Evolutionary conservation across 2,888 invertebrate species (phyloP).

Genomic region (Heteromurus nitidus): DNA sequence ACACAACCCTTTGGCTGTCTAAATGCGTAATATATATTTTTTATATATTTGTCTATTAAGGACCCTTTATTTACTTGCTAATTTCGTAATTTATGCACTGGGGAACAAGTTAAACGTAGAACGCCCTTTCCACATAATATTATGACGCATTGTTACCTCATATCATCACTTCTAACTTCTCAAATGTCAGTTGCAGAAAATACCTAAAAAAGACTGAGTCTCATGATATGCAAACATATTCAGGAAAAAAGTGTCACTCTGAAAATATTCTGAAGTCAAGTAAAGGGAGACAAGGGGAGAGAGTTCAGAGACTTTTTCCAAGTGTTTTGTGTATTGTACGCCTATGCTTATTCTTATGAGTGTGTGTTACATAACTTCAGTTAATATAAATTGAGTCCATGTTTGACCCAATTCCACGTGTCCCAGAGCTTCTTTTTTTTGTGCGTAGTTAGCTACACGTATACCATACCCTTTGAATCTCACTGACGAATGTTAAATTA

Average conservation of each 20-base stretch:
- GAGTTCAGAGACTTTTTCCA: no score
- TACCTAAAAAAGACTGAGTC: background rate
- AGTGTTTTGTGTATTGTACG: no score
- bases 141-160: constrained; percentile 13
- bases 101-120: background rate
- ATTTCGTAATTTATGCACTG: constrained; percentile 6
- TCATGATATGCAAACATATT: no score
- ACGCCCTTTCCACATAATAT: background rate
- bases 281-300: background rate
- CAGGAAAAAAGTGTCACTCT: constrained; percentile 1
- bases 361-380: background rate
- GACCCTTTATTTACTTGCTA: background rate
- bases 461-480: background rate
- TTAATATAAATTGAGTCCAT: constrained; percentile 40
- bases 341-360: background rate
- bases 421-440: constrained; percentile 56
- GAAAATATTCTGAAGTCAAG: background rate
- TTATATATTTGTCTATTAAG: no score
- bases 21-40: no score
- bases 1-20: no score
- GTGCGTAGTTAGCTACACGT: background rate
- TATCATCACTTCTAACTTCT: background rate
- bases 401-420: constrained; percentile 58
- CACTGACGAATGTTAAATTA: background rate
- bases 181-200: background rate